These are phyloP conservation scores for Hypomecis punctinalis DNA, from an alignment of 2,888 invertebrate species.

Conservation along the genomic window DNA sequence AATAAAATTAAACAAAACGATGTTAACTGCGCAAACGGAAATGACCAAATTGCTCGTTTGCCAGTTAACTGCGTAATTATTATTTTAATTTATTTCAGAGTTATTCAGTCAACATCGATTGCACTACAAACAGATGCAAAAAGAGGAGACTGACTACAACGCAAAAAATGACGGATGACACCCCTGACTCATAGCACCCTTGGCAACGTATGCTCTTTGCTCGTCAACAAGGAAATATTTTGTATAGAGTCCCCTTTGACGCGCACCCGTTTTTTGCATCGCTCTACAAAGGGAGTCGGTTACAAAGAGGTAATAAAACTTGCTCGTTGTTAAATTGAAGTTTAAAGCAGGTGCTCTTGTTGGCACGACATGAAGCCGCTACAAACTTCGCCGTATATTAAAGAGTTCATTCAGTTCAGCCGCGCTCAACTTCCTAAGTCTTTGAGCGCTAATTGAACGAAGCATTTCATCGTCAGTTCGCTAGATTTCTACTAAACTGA, in stretches of 20 bases:
- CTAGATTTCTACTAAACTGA: slow-evolving; percentile 27
- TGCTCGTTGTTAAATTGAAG: slow-evolving; percentile 42
- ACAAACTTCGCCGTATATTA: slow-evolving; percentile 21
- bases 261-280: slow-evolving; percentile 41
- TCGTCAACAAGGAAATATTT: slow-evolving; percentile 49
- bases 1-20: no score
- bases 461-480: slow-evolving; percentile 24
- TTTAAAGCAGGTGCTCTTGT: slow-evolving; percentile 43
- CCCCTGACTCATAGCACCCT: slow-evolving; percentile 38
- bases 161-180: slow-evolving; percentile 1
- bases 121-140: neutral
- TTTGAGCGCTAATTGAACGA: slow-evolving; percentile 29
- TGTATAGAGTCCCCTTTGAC: slow-evolving; percentile 46
- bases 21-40: no score
- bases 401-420: slow-evolving; percentile 14
- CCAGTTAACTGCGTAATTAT: no score
- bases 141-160: neutral
- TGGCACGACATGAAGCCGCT: slow-evolving; percentile 32
- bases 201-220: slow-evolving; percentile 40
- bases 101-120: neutral
- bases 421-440: slow-evolving; percentile 17
- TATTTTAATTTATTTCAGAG: neutral
- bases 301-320: slow-evolving; percentile 46
- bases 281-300: slow-evolving; percentile 43
- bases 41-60: no score